Evolutionary conservation across 2,113 vertebrate species (phyloP), one percentile per base, ranked within the genome.

Genomic region (Buteo buteo): DNA sequence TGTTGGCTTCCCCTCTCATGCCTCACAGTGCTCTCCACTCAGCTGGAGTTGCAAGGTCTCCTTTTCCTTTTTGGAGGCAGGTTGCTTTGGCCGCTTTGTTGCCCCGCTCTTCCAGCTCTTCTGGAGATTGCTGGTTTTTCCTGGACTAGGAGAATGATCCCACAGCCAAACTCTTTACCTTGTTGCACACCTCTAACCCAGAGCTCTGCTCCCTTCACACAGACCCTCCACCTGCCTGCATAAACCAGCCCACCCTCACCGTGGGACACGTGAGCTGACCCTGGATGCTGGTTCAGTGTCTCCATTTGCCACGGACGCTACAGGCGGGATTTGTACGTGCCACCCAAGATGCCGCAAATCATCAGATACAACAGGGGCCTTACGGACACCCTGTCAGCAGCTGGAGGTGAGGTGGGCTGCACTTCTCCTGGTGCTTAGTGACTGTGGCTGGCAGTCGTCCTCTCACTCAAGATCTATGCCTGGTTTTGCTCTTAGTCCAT

Each of bases 241-340:
- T 25, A 62, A n/a, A 19, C 26, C 22, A 79, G 38, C 47, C 36
- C 84, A 20, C 1, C 0, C 45, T 45, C 57, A 19, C 31, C 3
- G 1, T 3, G 3, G 38, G 38, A 59, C 54, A 3, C 0, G 0
- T 21, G 62, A 83, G 42, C 64, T 58, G 42, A 58, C 22, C 13
- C 62, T 40, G 62, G n/a, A 6, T 42, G 49, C 52, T 50, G 19
- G 15, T 32, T 47, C 31, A 19, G 16, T 6, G 36, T 54, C n/a
- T 66, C 67, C 16, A 2, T 28, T 84, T 77, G 38, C 69, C 32
- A 34, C 2, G 25, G 54, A 69, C 10, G 40, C 11, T 45, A 21
- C 5, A 31, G 38, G 64, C 3, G 3, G n/a, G 38, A 61, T 85
- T 65, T 12, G 1, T 7, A 6, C 4, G 4, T 62, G 62, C 31